Conservation (phyloP, 2,113 vertebrate genomes). For the Cyprinodon tularosa region DNA sequence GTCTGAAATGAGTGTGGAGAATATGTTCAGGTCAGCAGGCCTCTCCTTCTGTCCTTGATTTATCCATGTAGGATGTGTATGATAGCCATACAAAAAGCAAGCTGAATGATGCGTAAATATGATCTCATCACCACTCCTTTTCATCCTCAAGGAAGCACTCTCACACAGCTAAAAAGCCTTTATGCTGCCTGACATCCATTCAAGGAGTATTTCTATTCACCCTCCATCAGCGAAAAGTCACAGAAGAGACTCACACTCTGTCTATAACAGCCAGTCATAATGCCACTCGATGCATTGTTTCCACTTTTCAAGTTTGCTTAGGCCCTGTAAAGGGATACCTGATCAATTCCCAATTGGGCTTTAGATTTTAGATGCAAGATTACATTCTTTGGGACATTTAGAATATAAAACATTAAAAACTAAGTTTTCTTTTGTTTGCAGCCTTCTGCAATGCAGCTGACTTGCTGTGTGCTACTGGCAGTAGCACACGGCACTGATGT, state of each 20-base stretch:
- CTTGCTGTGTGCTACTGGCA: too few relatives aligned
- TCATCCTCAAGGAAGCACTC: conserved; percentile 71
- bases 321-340: conserved; percentile 62
- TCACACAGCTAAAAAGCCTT: conserved; percentile 74
- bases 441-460: too few relatives aligned
- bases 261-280: conserved; percentile 78
- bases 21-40: conserved; percentile 63
- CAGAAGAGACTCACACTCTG: conserved; percentile 56
- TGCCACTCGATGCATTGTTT: conserved; percentile 71
- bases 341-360: conserved; percentile 45
- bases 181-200: conserved; percentile 77
- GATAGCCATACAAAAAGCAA: conserved; percentile 73
- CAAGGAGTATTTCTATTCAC: conserved; percentile 64
- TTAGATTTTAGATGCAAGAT: too few relatives aligned
- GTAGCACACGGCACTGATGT: too few relatives aligned
- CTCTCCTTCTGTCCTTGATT: conserved; percentile 72
- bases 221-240: conserved; percentile 66
- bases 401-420: too few relatives aligned
- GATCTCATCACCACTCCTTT: conserved; percentile 75
- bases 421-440: too few relatives aligned
- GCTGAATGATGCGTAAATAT: conserved; percentile 81
- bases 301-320: conserved; percentile 59
- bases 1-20: conserved; percentile 76
- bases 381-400: too few relatives aligned
- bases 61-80: conserved; percentile 79